These are phyloP conservation scores for Lordiphosa andalusiaca DNA, from an alignment of 2,888 invertebrate species.

Conservation along the genomic window DNA sequence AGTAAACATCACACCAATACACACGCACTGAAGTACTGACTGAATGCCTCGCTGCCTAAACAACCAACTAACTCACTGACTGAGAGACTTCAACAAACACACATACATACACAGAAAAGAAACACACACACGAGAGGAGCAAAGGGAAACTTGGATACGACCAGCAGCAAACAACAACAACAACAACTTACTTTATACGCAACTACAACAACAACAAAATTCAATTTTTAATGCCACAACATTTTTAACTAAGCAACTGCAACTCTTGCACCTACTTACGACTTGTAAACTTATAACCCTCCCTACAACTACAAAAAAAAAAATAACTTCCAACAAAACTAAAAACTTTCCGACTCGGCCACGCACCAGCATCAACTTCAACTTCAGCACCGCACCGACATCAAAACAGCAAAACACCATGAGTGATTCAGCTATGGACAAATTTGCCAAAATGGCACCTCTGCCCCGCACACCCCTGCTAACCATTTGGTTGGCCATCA, in stretches of 20 bases:
- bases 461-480: conserved; percentile 77
- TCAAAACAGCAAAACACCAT: conserved; percentile 58
- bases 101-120: conserved; percentile 7
- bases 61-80: conserved; percentile 71
- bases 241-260: conserved; percentile 49
- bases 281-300: conserved; percentile 8
- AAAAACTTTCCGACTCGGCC: conserved; percentile 7
- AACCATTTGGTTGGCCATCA: conserved; percentile 80
- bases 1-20: conserved; percentile 19
- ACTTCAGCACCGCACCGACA: conserved; percentile 24
- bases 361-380: conserved; percentile 22
- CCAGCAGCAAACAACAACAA: conserved; percentile 41
- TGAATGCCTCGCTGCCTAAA: conserved; percentile 71
- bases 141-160: conserved; percentile 17
- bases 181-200: conserved; percentile 64
- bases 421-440: conserved; percentile 79
- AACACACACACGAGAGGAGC: conserved; percentile 10
- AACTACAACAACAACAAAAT: conserved; percentile 30
- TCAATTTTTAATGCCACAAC: conserved; percentile 41
- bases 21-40: conserved; percentile 69
- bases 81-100: conserved; percentile 52
- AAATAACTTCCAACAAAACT: conserved; percentile 24
- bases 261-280: conserved; percentile 38
- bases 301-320: too few relatives aligned
- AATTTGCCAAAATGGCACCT: conserved; percentile 72